A percentile compares a stretch with the other conserved stretches of the same genome.
phyloP scores from a whole-genome alignment of 2,888 invertebrate genomes.

The Plebejus argus region DNA sequence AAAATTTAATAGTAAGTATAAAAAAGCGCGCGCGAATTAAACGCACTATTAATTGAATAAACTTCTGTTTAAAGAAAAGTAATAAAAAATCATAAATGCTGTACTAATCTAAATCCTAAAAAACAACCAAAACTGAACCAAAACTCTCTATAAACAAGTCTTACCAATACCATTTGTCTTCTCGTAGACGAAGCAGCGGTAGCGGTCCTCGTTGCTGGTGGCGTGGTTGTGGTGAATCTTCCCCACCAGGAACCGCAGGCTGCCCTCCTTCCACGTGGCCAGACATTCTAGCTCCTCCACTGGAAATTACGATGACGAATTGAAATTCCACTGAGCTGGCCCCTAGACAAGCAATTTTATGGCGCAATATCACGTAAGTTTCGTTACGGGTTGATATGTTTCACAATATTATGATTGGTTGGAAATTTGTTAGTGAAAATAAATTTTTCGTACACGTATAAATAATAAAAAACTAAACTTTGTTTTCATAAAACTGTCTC shows the following conservation, averaged over 20 bases:
- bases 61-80: background rate
- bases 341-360: too few relatives aligned
- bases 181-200: slow-evolving; percentile 97
- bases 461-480: too few relatives aligned
- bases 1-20: too few relatives aligned
- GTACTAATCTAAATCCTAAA: slow-evolving; percentile 31
- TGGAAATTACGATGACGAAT: slow-evolving; percentile 53
- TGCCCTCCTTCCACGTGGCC: slow-evolving; percentile 97
- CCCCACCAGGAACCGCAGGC: slow-evolving; percentile 93
- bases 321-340: background rate
- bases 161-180: slow-evolving; percentile 85
- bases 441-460: too few relatives aligned
- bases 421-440: too few relatives aligned
- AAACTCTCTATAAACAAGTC: slow-evolving; percentile 43
- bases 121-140: slow-evolving; percentile 38
- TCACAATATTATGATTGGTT: too few relatives aligned
- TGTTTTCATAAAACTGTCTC: too few relatives aligned
- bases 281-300: slow-evolving; percentile 95
- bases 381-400: too few relatives aligned
- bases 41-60: too few relatives aligned
- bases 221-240: slow-evolving; percentile 94
- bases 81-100: background rate
- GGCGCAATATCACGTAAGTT: too few relatives aligned
- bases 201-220: slow-evolving; percentile 95
- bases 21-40: too few relatives aligned